Conservation (phyloP, 2,888 invertebrate genomes). For the Choristoneura rosaceana region DNA sequence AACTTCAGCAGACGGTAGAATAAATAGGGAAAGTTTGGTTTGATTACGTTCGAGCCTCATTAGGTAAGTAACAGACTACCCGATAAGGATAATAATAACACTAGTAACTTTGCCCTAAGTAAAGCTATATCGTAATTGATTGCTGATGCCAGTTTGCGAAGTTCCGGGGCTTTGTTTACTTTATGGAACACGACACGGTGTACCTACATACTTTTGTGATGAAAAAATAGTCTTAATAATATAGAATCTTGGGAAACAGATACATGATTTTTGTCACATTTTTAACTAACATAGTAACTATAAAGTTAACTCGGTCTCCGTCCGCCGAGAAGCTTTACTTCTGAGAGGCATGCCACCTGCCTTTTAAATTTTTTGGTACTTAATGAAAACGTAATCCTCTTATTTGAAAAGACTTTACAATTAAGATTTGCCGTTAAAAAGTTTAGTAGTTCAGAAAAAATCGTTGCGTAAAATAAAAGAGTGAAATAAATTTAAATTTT, state of each 20-base stretch:
- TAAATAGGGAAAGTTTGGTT: constrained; percentile 36
- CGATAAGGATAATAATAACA: constrained; percentile 27
- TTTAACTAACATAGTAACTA: background rate
- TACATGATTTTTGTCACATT: background rate
- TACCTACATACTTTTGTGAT: background rate
- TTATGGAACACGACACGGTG: constrained; percentile 6
- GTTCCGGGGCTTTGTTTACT: constrained; percentile 32
- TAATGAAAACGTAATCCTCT: background rate
- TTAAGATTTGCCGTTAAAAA: constrained; percentile 15
- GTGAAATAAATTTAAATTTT: background rate
- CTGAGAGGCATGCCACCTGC: background rate
- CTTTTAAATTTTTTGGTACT: background rate
- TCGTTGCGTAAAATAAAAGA: background rate
- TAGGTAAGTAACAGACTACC: constrained; percentile 21
- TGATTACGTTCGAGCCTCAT: constrained; percentile 36
- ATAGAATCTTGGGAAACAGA: background rate
- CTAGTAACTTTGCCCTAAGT: constrained; percentile 12
- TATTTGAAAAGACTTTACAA: constrained; percentile 18
- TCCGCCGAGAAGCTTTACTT: background rate
- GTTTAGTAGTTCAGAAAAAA: background rate
- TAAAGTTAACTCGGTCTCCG: background rate
- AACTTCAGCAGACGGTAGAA: constrained; percentile 29
- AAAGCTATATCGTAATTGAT: constrained; percentile 27
- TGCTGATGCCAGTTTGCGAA: constrained; percentile 25
- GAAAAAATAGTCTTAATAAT: background rate